These are phyloP conservation scores for Vidua macroura DNA, from an alignment of 2,113 vertebrate genomes.

Conservation along the genomic window DNA sequence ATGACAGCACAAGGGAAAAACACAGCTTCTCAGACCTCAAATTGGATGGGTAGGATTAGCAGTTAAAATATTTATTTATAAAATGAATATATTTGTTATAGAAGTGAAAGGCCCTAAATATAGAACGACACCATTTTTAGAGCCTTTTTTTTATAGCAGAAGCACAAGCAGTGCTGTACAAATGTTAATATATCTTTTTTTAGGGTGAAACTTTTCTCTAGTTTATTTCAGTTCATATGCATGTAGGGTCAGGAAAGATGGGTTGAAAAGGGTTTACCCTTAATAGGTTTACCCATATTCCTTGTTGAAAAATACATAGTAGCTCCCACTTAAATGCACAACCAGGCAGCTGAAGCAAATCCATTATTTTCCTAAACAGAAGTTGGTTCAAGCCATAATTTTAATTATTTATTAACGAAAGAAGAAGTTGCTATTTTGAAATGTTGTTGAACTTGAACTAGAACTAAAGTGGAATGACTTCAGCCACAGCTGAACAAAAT, in stretches of 20 bases:
- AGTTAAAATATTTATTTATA: not conserved
- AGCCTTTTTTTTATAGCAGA: not conserved
- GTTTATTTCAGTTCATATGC: not conserved
- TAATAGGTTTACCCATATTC: not conserved
- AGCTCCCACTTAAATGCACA: not conserved
- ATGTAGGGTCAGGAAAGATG: not conserved
- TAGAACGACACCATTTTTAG: not conserved
- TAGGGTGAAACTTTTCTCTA: not conserved
- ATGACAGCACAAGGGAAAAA: not conserved
- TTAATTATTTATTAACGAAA: conserved; percentile 9
- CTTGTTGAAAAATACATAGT: not conserved
- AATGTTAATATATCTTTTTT: not conserved
- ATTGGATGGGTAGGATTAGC: not conserved
- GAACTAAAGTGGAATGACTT: conserved; percentile 37
- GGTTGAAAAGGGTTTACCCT: not conserved
- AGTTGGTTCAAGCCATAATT: not conserved
- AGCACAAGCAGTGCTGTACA: not conserved
- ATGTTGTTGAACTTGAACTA: conserved; percentile 10
- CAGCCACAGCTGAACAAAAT: conserved; percentile 52
- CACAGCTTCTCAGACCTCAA: not conserved
- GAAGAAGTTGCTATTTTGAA: conserved; percentile 25
- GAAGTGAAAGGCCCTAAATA: not conserved
- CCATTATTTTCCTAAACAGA: not conserved
- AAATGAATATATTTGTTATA: not conserved
- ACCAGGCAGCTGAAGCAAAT: not conserved